A percentile compares a stretch with the other conserved stretches of the same genome.
Conservation (phyloP, 1,140 invertebrate species). For the Drosophila cardini region DNA sequence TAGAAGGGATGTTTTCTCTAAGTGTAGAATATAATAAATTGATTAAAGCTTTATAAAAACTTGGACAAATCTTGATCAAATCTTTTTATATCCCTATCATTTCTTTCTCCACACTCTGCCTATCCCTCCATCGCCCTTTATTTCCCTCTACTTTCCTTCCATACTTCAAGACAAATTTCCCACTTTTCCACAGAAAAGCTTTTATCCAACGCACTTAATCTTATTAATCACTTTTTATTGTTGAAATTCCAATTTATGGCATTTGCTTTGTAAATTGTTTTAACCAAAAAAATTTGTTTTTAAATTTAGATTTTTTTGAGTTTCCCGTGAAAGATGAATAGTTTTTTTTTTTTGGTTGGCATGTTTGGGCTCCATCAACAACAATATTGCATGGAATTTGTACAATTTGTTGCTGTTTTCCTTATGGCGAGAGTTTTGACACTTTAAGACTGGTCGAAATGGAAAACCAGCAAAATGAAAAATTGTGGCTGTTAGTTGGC, state of each 20-base stretch:
- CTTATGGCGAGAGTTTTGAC: slow-evolving; percentile 61
- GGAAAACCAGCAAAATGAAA: slow-evolving; percentile 32
- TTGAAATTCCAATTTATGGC: slow-evolving; percentile 17
- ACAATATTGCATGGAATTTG: slow-evolving; percentile 6
- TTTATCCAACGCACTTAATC: background rate
- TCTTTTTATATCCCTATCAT: too few species aligned
- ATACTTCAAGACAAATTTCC: background rate
- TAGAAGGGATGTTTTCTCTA: too few species aligned
- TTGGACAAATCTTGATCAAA: too few species aligned
- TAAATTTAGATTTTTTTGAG: slow-evolving; percentile 2
- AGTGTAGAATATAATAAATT: too few species aligned
- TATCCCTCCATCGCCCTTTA: too few species aligned
- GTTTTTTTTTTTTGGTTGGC: slow-evolving; percentile 1
- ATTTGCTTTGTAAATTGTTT: slow-evolving; percentile 36
- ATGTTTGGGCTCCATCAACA: slow-evolving; percentile 28
- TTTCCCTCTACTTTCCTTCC: background rate
- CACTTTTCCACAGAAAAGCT: background rate
- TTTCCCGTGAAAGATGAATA: background rate
- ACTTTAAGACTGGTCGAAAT: slow-evolving; percentile 49
- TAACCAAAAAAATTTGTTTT: background rate
- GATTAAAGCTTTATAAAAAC: too few species aligned
- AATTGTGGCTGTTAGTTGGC: slow-evolving; percentile 42
- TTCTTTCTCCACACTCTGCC: too few species aligned
- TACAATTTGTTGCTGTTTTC: slow-evolving; percentile 1
- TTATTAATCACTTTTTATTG: slow-evolving; percentile 24